Evolutionary conservation across 2,113 vertebrate species (phyloP).

Genomic region (Brienomyrus longianalis): DNA sequence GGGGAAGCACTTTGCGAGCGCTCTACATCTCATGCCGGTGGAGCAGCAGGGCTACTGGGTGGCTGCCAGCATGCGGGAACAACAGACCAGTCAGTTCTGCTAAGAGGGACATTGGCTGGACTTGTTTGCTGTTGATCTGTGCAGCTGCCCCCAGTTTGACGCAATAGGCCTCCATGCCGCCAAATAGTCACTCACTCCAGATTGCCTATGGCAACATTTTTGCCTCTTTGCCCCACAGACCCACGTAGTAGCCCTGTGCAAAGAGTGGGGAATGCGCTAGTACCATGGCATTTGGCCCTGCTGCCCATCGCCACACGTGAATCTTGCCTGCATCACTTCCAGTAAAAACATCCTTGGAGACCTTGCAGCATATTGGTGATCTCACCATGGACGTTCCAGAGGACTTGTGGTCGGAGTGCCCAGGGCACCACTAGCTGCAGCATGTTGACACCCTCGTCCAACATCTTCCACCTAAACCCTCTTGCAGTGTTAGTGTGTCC

Average conservation of each 20-base stretch:
- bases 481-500: neutral
- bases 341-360: neutral
- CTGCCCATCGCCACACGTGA: neutral
- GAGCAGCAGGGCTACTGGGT: neutral
- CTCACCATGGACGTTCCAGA: neutral
- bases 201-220: neutral
- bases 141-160: neutral
- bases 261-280: neutral
- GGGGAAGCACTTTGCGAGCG: neutral
- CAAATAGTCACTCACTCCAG: neutral
- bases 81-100: neutral
- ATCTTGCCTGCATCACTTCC: neutral
- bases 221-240: neutral
- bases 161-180: neutral
- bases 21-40: neutral
- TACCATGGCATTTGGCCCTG: neutral
- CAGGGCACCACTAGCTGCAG: neutral
- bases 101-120: no score
- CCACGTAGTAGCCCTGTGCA: neutral
- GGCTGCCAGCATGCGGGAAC: neutral
- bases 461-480: neutral
- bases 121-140: neutral
- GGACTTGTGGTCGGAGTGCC: neutral
- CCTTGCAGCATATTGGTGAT: neutral
- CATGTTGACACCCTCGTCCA: neutral